phyloP scores from a whole-genome alignment of 1,140 invertebrate genomes.

The Drosophila nigromelanica region DNA sequence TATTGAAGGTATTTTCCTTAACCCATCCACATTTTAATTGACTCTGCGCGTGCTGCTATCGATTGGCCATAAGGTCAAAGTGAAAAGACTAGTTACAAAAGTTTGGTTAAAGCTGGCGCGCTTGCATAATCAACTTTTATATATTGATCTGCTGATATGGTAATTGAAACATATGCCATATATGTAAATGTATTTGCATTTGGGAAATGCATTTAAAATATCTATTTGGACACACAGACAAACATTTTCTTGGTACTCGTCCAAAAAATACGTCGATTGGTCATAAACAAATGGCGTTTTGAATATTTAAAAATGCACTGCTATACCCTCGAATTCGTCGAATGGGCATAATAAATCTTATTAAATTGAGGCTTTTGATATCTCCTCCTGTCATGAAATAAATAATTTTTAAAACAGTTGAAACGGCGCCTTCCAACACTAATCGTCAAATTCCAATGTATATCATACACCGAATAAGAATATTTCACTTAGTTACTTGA shows the following conservation, averaged over 20 bases:
- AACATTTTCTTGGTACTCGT: constrained; percentile 57
- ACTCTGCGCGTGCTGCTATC: constrained; percentile 32
- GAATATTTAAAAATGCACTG: constrained; percentile 18
- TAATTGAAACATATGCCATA: not conserved
- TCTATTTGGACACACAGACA: constrained; percentile 35
- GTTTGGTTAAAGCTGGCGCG: not conserved
- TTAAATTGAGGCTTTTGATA: not conserved
- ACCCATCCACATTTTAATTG: constrained; percentile 1
- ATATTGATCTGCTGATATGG: constrained; percentile 9
- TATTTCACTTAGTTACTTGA: too few relatives aligned
- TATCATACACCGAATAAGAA: too few relatives aligned
- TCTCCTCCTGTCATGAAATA: too few relatives aligned
- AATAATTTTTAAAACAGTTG: too few relatives aligned
- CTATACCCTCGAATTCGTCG: not conserved
- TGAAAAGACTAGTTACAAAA: not conserved
- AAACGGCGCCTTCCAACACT: too few relatives aligned
- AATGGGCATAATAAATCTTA: not conserved
- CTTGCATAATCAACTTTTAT: constrained; percentile 12
- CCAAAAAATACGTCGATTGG: constrained; percentile 50
- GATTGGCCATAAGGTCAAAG: constrained; percentile 33
- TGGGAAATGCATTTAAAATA: constrained; percentile 14
- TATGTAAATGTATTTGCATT: constrained; percentile 10
- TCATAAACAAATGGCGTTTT: constrained; percentile 46
- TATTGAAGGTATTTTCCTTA: constrained; percentile 22
- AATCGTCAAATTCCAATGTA: too few relatives aligned